phyloP scores from a whole-genome alignment of 2,888 invertebrate genomes.

The Phyllotreta striolata region DNA sequence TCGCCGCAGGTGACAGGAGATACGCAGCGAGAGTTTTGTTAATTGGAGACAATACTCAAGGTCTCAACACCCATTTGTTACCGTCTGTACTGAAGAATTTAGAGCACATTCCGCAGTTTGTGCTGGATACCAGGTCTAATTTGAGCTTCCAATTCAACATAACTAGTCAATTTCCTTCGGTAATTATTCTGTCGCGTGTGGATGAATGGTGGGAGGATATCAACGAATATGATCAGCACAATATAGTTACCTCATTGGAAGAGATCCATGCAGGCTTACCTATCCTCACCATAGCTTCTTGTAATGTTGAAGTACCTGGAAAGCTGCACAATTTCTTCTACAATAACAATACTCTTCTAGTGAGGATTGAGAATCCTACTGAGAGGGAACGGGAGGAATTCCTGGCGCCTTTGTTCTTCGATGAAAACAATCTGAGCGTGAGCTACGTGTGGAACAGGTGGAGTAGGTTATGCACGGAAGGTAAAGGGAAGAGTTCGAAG shows the following conservation, averaged over 20 bases:
- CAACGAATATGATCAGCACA: slow-evolving; percentile 52
- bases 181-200: slow-evolving; percentile 54
- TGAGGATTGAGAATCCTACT: slow-evolving; percentile 55
- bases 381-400: slow-evolving; percentile 54
- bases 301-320: slow-evolving; percentile 53
- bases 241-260: slow-evolving; percentile 54
- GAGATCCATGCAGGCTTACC: slow-evolving; percentile 58
- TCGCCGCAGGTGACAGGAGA: slow-evolving; percentile 51
- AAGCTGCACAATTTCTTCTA: slow-evolving; percentile 56
- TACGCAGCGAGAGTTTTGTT: slow-evolving; percentile 57
- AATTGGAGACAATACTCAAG: slow-evolving; percentile 57
- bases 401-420: slow-evolving; percentile 56
- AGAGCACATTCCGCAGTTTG: slow-evolving; percentile 63
- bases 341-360: slow-evolving; percentile 53
- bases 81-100: slow-evolving; percentile 68
- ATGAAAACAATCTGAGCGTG: slow-evolving; percentile 46
- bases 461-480: too few species aligned
- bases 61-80: slow-evolving; percentile 69
- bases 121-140: slow-evolving; percentile 55
- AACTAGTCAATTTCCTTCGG: slow-evolving; percentile 51
- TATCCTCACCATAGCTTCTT: slow-evolving; percentile 56
- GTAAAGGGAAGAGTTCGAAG: slow-evolving; percentile 24
- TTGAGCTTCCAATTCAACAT: slow-evolving; percentile 33
- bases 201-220: slow-evolving; percentile 59
- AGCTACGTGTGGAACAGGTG: slow-evolving; percentile 37